Evolutionary conservation across 2,113 vertebrate species (phyloP), one percentile per base, ranked within the genome.

Genomic region (Probosciger aterrimus): DNA sequence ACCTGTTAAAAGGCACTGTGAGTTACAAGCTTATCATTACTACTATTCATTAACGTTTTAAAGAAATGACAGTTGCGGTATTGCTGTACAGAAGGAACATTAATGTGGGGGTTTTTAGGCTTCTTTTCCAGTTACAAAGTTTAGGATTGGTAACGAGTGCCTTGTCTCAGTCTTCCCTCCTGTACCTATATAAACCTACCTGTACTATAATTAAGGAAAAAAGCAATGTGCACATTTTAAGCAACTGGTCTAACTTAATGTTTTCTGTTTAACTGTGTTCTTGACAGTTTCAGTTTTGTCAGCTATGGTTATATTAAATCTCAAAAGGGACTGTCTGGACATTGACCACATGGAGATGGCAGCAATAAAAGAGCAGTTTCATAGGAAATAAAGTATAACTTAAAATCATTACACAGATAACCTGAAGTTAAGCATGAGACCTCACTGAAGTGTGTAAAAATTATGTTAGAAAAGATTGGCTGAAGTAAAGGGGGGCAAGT

Each of bases 191-290:
- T 59, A 46, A 53, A 64, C 9, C 7, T 73, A 11, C 9, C 24
- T 35, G 19, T 65, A 14, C 18, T 37, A 16, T 74, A 65, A 35
- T 22, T 49, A 39, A 63, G 52, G 15, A 19, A 59, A 62, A 90
- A 75, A 59, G 27, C 5, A 78, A 11, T 0, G 0, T 6, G 6
- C 7, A 3, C 4, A 2, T 44, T 83, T 55, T 75, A 52, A 57
- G 47, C 35, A 74, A 23, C 35, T 62, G 28, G 16, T 7, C 18
- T 53, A 49, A 30, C 46, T 43, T 77, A 25, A 65, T 14, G 11
- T 67, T 73, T 71, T 82, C 39, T 69, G 12, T 73, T 71, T 77
- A 49, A 59, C 31, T 50, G 37, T 82, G 4, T 69, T 25, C 19
- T 35, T 65, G 65, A 43, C 28, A 33, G 23, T 82, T 90, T 63